A percentile compares a stretch with the other conserved stretches of the same genome.
These are phyloP conservation scores for Ptycholaimellus sp. DNA, from an alignment of 2,888 invertebrate genomes.

Conservation along the genomic window DNA sequence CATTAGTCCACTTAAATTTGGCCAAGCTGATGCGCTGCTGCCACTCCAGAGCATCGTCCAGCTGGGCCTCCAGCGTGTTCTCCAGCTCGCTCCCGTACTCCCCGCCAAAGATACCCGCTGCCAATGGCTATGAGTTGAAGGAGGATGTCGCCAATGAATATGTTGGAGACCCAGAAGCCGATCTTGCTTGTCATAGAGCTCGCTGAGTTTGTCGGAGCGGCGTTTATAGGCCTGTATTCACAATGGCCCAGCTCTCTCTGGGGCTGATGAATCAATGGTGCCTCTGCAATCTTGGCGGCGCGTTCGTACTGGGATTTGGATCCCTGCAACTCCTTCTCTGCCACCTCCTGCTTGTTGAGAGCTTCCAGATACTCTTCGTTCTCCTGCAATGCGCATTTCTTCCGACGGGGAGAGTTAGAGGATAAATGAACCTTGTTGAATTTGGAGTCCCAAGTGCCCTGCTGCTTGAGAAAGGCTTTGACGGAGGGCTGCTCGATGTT, in stretches of 20 bases:
- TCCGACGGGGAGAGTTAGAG: background rate
- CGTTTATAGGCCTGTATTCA: conserved; percentile 23
- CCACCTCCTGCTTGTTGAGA: conserved; percentile 27
- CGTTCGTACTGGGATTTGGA: conserved; percentile 23
- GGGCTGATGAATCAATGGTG: too few relatives aligned
- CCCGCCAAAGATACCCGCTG: conserved; percentile 32
- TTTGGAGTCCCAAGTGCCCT: conserved; percentile 24
- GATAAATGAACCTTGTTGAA: conserved; percentile 19
- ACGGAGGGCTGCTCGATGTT: conserved; percentile 27
- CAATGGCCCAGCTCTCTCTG: too few relatives aligned
- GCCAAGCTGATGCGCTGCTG: conserved; percentile 32
- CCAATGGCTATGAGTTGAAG: conserved; percentile 4
- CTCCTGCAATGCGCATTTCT: conserved; percentile 16
- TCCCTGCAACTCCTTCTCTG: conserved; percentile 27
- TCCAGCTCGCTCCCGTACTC: conserved; percentile 34
- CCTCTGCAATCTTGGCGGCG: conserved; percentile 23
- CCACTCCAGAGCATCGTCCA: conserved; percentile 31
- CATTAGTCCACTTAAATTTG: conserved; percentile 33
- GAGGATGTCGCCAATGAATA: background rate
- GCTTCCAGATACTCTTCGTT: conserved; percentile 30
- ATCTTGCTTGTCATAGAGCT: conserved; percentile 31
- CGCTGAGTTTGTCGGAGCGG: conserved; percentile 26
- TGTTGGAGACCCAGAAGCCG: conserved; percentile 26
- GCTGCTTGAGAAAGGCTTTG: conserved; percentile 25
- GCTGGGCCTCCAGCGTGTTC: conserved; percentile 31